A percentile compares a stretch with the other conserved stretches of the same genome.
These are phyloP conservation scores for Kradibia gibbosae DNA, from an alignment of 1,140 invertebrate species.

Conservation along the genomic window DNA sequence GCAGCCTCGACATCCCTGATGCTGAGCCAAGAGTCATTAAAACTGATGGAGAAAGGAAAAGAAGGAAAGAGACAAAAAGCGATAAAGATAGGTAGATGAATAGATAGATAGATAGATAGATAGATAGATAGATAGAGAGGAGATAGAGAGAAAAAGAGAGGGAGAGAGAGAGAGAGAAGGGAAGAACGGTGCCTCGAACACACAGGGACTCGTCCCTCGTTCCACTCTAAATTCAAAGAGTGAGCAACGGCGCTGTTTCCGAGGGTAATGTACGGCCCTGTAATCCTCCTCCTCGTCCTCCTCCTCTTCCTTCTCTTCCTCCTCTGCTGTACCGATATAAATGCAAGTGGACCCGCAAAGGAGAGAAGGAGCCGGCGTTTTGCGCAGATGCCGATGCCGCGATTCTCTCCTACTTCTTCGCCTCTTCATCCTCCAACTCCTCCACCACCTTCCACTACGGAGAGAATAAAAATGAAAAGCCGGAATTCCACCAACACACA, in stretches of 20 bases:
- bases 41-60: background rate
- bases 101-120: background rate
- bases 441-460: background rate
- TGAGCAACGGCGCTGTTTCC: conserved; percentile 20
- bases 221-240: conserved; percentile 19
- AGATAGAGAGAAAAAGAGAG: background rate
- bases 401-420: conserved; percentile 1
- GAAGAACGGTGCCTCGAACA: conserved; percentile 5
- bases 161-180: background rate
- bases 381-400: conserved; percentile 30
- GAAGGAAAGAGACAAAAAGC: background rate
- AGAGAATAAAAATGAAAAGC: conserved; percentile 44
- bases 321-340: background rate
- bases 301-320: background rate
- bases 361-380: conserved; percentile 32
- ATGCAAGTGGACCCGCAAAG: background rate
- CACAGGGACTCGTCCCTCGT: conserved; percentile 29
- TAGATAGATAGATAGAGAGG: background rate
- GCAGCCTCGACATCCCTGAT: background rate
- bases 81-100: background rate
- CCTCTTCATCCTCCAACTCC: background rate
- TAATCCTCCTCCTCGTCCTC: background rate
- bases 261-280: conserved; percentile 35
- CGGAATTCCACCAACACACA: conserved; percentile 22
- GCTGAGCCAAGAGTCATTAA: conserved; percentile 14